Evolutionary conservation across 2,888 invertebrate species (phyloP).

Genomic region (Fabriciana adippe): DNA sequence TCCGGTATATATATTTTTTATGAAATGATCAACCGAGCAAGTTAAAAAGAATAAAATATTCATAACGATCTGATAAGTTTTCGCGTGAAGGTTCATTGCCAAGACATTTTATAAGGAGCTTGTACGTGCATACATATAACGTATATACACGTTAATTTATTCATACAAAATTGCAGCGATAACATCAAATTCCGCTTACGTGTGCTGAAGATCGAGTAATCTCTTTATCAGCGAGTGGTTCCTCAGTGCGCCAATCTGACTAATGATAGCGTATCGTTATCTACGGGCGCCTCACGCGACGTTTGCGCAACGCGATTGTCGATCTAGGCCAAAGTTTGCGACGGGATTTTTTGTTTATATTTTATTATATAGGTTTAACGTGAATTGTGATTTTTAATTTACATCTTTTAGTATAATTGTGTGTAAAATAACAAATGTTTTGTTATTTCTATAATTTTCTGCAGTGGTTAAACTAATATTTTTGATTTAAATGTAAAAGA

Average conservation of each 20-base stretch:
- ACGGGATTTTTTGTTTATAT: not conserved
- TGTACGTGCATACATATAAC: not conserved
- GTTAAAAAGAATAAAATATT: too few relatives aligned
- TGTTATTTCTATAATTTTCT: too few relatives aligned
- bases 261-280: slow-evolving; percentile 31
- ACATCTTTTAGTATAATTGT: not conserved
- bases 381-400: not conserved
- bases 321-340: slow-evolving; percentile 14
- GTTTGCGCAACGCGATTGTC: slow-evolving; percentile 25
- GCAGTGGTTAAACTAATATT: too few relatives aligned
- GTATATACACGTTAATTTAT: slow-evolving; percentile 8
- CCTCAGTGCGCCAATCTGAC: slow-evolving; percentile 28
- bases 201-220: slow-evolving; percentile 12
- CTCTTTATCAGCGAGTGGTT: slow-evolving; percentile 23
- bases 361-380: not conserved
- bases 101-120: too few relatives aligned
- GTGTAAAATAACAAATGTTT: too few relatives aligned
- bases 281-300: slow-evolving; percentile 30
- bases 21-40: too few relatives aligned
- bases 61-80: too few relatives aligned
- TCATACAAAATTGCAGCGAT: slow-evolving; percentile 15
- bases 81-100: too few relatives aligned
- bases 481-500: too few relatives aligned
- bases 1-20: too few relatives aligned
- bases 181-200: slow-evolving; percentile 20